These are phyloP conservation scores for Byasa hedistus DNA, from an alignment of 2,888 invertebrate genomes.

Conservation along the genomic window DNA sequence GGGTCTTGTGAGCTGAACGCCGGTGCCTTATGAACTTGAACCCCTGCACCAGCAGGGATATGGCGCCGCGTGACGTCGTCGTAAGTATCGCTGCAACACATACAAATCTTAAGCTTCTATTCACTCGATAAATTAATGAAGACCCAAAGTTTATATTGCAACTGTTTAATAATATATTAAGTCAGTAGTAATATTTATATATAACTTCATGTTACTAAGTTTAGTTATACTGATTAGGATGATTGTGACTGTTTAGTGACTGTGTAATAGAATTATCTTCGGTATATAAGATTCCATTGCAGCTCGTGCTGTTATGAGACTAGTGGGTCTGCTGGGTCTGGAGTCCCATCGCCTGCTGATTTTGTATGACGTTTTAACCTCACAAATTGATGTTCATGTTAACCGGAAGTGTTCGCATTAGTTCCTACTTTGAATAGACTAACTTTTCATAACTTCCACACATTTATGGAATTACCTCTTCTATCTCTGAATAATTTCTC, in stretches of 20 bases:
- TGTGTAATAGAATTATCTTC: constrained; percentile 36
- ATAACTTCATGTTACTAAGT: too few species aligned
- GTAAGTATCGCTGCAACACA: constrained; percentile 30
- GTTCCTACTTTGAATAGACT: too few species aligned
- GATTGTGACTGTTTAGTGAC: constrained; percentile 39
- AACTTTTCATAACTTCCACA: too few species aligned
- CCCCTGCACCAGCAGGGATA: constrained; percentile 39
- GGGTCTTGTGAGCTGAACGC: constrained; percentile 33
- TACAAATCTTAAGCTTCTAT: background rate
- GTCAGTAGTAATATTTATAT: too few species aligned
- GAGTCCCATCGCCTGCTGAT: constrained; percentile 43
- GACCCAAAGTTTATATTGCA: background rate
- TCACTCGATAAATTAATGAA: background rate
- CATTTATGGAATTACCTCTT: too few species aligned
- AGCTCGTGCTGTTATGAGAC: constrained; percentile 43
- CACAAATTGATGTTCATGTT: too few species aligned
- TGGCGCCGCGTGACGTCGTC: constrained; percentile 39
- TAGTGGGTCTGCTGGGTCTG: constrained; percentile 21
- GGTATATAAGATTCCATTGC: constrained; percentile 43
- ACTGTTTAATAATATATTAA: too few species aligned
- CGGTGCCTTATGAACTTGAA: constrained; percentile 47
- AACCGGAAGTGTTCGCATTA: too few species aligned
- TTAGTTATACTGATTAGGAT: constrained; percentile 22
- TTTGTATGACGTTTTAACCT: background rate
- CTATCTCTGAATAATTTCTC: too few species aligned